A percentile compares a stretch with the other conserved stretches of the same genome.
These are phyloP conservation scores for Indicator indicator DNA, from an alignment of 2,113 vertebrate species.

Conservation along the genomic window DNA sequence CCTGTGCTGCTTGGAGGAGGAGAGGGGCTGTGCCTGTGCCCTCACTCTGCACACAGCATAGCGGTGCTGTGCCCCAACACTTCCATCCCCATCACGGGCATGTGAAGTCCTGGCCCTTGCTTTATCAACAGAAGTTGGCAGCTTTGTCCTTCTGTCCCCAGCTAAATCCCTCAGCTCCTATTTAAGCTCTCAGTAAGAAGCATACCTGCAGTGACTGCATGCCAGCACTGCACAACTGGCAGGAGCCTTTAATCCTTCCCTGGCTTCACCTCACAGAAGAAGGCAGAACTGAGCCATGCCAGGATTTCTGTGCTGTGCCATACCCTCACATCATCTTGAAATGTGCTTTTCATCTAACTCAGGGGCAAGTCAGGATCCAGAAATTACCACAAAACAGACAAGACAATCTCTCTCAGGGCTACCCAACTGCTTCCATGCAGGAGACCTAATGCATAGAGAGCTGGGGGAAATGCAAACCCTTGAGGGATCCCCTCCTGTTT, in stretches of 20 bases:
- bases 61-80: rapidly evolving
- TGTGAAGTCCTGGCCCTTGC: background rate
- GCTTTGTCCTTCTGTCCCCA: background rate
- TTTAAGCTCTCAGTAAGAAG: background rate
- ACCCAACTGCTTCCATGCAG: background rate
- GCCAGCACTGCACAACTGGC: background rate
- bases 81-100: background rate
- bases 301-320: background rate
- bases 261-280: background rate
- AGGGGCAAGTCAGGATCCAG: background rate
- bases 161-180: background rate
- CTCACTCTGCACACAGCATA: background rate
- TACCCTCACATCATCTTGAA: background rate
- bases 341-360: background rate
- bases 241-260: background rate
- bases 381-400: background rate
- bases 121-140: background rate
- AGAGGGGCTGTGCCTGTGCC: background rate
- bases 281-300: background rate
- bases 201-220: background rate
- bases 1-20: background rate
- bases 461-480: background rate
- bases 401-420: background rate
- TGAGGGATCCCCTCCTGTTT: background rate
- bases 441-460: background rate